Evolutionary conservation across 1,140 invertebrate species (phyloP).

Genomic region (Luehdorfia chinensis): DNA sequence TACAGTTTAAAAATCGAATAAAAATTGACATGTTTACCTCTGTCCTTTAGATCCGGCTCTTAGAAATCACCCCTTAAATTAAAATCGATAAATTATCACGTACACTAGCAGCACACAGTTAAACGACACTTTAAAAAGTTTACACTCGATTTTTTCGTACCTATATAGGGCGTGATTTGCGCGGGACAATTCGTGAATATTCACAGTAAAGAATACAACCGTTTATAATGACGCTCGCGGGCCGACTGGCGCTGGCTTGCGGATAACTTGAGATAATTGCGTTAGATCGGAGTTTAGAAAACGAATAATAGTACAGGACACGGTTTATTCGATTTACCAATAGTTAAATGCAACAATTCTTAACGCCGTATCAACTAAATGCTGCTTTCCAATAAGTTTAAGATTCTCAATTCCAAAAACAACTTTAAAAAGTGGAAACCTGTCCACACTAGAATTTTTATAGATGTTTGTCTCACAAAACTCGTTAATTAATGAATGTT

Average conservation of each 20-base stretch:
- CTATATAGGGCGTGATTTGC: constrained; percentile 24
- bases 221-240: constrained; percentile 23
- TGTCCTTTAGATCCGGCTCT: constrained; percentile 39
- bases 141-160: constrained; percentile 39
- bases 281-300: constrained; percentile 36
- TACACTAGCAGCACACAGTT: constrained; percentile 35
- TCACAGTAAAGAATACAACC: constrained; percentile 28
- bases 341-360: constrained; percentile 1
- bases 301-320: constrained; percentile 36
- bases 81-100: constrained; percentile 35
- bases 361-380: background rate
- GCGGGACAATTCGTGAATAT: constrained; percentile 26
- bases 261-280: constrained; percentile 40
- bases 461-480: too few relatives aligned
- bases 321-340: constrained; percentile 24
- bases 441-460: too few relatives aligned
- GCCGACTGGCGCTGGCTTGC: constrained; percentile 27
- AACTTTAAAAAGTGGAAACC: too few relatives aligned
- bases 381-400: constrained; percentile 1
- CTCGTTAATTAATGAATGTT: too few relatives aligned
- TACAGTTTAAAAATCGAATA: constrained; percentile 32
- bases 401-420: too few relatives aligned
- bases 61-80: constrained; percentile 17
- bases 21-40: constrained; percentile 47
- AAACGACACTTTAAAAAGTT: constrained; percentile 38